Conservation (phyloP, 2,113 vertebrate species). For the Solenodon paradoxus region DNA sequence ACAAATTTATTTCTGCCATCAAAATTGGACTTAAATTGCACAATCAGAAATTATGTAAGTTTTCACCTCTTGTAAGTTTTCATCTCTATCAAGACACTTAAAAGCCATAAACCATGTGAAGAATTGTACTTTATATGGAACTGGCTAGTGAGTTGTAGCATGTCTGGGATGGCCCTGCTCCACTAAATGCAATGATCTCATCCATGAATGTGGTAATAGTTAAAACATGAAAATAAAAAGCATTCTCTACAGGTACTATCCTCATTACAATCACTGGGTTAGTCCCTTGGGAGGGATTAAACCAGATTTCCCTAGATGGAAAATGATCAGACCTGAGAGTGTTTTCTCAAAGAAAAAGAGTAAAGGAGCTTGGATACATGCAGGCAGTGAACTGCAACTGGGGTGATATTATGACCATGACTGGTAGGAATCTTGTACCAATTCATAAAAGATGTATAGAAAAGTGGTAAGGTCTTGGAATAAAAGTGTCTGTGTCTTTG, state of each 20-base stretch:
- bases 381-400: background rate
- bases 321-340: background rate
- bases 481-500: background rate
- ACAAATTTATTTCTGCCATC: background rate
- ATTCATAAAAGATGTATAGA: rapidly evolving
- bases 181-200: background rate
- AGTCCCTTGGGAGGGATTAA: background rate
- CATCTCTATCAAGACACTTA: background rate
- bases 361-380: background rate
- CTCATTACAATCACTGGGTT: background rate
- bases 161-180: background rate
- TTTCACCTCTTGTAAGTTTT: too few species aligned
- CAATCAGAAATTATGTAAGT: background rate
- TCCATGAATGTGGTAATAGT: background rate
- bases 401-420: rapidly evolving
- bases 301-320: background rate
- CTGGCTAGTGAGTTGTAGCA: background rate
- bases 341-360: background rate
- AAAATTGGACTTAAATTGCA: background rate
- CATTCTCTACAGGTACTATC: background rate
- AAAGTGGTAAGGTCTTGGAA: too few species aligned
- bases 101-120: background rate
- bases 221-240: background rate
- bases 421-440: background rate
- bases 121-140: background rate